phyloP scores from a whole-genome alignment of 2,113 vertebrate species.

The Platysternon megacephalum region DNA sequence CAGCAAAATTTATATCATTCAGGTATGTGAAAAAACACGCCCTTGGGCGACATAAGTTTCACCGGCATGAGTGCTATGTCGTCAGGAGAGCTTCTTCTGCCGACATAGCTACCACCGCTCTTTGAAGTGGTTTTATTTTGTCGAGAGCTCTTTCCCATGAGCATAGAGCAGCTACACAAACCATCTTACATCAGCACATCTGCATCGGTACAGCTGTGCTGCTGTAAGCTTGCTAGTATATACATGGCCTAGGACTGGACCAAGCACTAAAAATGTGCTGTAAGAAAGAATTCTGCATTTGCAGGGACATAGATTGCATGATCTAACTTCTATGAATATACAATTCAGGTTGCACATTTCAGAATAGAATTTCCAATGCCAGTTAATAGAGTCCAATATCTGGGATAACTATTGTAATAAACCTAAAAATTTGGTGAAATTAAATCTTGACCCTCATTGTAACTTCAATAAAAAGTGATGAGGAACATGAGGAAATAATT shows the following conservation, averaged over 20 bases:
- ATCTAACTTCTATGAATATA: background rate
- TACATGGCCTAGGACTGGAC: background rate
- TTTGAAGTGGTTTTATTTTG: too few relatives aligned
- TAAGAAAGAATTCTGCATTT: background rate
- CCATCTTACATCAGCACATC: too few relatives aligned
- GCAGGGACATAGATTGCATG: background rate
- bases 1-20: too few relatives aligned
- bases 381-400: background rate
- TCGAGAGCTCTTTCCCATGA: too few relatives aligned
- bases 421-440: conserved; percentile 29
- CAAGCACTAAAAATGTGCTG: background rate
- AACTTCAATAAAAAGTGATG: background rate
- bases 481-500: conserved; percentile 20
- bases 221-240: too few relatives aligned
- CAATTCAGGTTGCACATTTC: background rate
- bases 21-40: too few relatives aligned
- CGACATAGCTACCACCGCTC: too few relatives aligned
- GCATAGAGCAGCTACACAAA: too few relatives aligned
- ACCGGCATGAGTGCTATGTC: too few relatives aligned
- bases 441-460: conserved; percentile 32
- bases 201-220: too few relatives aligned
- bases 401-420: conserved; percentile 26
- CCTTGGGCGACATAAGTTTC: too few relatives aligned
- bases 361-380: background rate
- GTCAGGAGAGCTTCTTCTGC: too few relatives aligned